Evolutionary conservation across 2,888 invertebrate genomes (phyloP), one percentile per base, ranked within the genome.

Genomic region (Allacma fusca): DNA sequence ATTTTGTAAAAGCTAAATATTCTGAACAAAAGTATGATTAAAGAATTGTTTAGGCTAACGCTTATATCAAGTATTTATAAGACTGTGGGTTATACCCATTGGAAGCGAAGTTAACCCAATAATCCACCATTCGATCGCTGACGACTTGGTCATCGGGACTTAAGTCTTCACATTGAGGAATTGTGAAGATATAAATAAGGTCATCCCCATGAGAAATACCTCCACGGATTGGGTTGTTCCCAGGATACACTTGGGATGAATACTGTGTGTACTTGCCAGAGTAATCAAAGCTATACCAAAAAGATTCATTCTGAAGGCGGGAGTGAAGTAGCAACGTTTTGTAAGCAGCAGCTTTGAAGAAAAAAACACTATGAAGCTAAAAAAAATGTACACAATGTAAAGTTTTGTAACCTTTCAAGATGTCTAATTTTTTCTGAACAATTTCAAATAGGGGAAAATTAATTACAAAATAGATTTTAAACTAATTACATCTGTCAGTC

Each of bases 191-290:
- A 83, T 91, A 89, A 21, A 90, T 88, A 34, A 90, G 87, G 79
- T 91, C 91, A 82, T 91, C 89, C 0, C 90, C 90, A 84, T 91
- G 90, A 80, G 90, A 89, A 0, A 89, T 88, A 1, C 76, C 79
- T 64, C 65, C 64, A 2, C 34, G 44, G 7, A 64, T 62, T 23
- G 68, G 67, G 24, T 43, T 57, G 13, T 16, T 21, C 7, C 40
- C 28, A 1, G 23, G 34, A 23, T 78, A 76, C 43, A 76, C 70
- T 9, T 81, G 69, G 4, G 74, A n/a, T 1, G 87, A 87, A 76
- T 84, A 88, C 50, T 85, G 82, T 23, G 85, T 84, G 19, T 83
- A 68, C 7, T 81, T 75, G 21, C 89, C 89, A 69, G 86, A 85
- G 80, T 88, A 89, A 80, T 89, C 88, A 79, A 89, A 89, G 69